A percentile compares a stretch with the other conserved stretches of the same genome.
phyloP scores from a whole-genome alignment of 2,113 vertebrate species.

The Telmatochromis sp. region DNA sequence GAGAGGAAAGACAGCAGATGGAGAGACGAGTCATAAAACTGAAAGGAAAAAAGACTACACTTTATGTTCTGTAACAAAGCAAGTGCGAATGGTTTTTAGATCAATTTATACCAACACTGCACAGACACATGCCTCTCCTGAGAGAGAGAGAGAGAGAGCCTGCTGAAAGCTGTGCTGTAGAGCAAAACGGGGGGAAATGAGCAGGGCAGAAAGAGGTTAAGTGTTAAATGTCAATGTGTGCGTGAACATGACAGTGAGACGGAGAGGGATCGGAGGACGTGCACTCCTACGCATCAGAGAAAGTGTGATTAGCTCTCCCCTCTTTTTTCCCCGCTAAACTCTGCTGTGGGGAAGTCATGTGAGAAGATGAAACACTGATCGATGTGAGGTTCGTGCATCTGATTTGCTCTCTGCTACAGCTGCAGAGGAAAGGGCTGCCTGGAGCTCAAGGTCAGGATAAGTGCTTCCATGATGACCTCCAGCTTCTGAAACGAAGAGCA shows the following conservation, averaged over 20 bases:
- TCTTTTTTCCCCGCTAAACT: neutral
- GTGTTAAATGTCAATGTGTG: constrained; percentile 7
- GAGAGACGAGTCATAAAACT: constrained; percentile 76
- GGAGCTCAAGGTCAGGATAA: constrained; percentile 40
- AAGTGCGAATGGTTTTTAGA: neutral
- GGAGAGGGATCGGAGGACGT: neutral
- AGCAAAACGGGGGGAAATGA: constrained; percentile 16
- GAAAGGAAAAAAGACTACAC: constrained; percentile 63
- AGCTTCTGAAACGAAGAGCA: constrained; percentile 25
- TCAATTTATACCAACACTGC: constrained; percentile 5
- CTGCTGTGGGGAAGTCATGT: constrained; percentile 47
- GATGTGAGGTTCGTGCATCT: constrained; percentile 43
- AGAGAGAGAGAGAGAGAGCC: neutral
- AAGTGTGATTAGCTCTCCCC: constrained; percentile 1
- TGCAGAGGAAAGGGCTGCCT: neutral
- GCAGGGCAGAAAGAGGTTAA: constrained; percentile 10
- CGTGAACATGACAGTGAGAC: neutral
- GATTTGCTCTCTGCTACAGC: constrained; percentile 33
- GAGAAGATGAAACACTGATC: constrained; percentile 57
- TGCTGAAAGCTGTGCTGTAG: constrained; percentile 5
- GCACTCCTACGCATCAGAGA: constrained; percentile 9
- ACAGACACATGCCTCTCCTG: neutral
- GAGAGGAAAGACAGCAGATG: constrained; percentile 50
- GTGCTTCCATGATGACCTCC: constrained; percentile 46
- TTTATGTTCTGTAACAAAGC: constrained; percentile 21